Conservation (phyloP, 1,140 invertebrate species). For the Globodera rostochiensis region DNA sequence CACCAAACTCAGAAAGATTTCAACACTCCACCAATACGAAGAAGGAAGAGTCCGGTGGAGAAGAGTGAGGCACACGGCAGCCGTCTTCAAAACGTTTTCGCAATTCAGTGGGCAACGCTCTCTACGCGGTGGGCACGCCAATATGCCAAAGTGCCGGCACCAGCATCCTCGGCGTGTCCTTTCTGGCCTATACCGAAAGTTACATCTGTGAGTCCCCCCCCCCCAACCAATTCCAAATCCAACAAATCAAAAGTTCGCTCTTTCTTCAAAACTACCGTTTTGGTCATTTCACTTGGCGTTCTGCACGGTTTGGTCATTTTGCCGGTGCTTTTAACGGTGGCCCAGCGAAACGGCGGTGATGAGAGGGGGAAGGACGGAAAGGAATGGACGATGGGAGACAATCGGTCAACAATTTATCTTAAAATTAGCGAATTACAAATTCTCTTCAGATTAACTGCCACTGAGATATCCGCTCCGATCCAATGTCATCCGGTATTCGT, state of each 20-base stretch:
- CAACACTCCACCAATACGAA: conserved; percentile 70
- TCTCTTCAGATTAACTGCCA: too few relatives aligned
- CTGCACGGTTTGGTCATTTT: conserved; percentile 67
- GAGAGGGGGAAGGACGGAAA: neutral
- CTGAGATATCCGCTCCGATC: neutral
- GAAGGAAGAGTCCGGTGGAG: conserved; percentile 75
- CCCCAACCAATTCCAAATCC: neutral
- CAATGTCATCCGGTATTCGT: neutral
- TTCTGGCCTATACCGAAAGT: conserved; percentile 83
- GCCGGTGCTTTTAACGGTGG: conserved; percentile 77
- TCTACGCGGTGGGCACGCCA: conserved; percentile 85
- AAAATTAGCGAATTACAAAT: neutral
- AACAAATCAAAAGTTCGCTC: conserved; percentile 75
- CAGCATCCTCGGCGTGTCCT: conserved; percentile 85
- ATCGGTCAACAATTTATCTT: neutral
- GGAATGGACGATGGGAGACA: neutral
- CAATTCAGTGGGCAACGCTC: conserved; percentile 72
- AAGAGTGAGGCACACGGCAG: conserved; percentile 75
- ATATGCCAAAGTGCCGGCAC: conserved; percentile 87
- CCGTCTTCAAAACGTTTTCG: conserved; percentile 66
- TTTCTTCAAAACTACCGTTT: conserved; percentile 96
- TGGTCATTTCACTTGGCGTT: conserved; percentile 81
- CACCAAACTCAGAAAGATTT: neutral
- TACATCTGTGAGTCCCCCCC: conserved; percentile 73
- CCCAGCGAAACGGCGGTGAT: neutral